These are phyloP conservation scores for Temnopleurus reevesii DNA, from an alignment of 53 echinoderm and acorn worm species.

Conservation along the genomic window DNA sequence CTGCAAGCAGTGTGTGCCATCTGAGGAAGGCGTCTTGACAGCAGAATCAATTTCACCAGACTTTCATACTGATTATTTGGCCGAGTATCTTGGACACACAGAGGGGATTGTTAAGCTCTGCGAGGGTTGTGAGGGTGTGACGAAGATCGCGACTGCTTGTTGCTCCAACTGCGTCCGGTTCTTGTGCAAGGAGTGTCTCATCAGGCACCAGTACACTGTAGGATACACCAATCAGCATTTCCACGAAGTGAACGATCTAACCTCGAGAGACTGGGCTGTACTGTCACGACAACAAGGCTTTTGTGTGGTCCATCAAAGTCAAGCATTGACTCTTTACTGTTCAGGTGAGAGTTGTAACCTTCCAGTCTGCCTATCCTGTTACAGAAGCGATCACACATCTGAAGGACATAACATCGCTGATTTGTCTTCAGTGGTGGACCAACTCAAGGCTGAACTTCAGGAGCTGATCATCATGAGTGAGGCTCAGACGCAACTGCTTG, in stretches of 20 bases:
- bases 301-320: conserved; percentile 69
- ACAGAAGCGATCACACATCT: conserved; percentile 61
- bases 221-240: conserved; percentile 74
- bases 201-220: conserved; percentile 70
- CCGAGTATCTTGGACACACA: conserved; percentile 44
- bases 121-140: conserved; percentile 72
- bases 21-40: background rate
- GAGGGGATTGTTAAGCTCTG: conserved; percentile 56
- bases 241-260: conserved; percentile 65
- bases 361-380: conserved; percentile 72
- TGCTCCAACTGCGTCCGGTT: conserved; percentile 74
- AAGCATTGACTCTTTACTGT: conserved; percentile 75
- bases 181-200: conserved; percentile 74
- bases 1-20: conserved; percentile 46
- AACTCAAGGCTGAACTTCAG: conserved; percentile 48
- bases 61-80: conserved; percentile 22
- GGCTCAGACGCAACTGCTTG: conserved; percentile 66
- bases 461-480: conserved; percentile 72
- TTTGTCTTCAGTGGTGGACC: conserved; percentile 60
- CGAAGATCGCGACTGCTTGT: conserved; percentile 64
- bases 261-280: conserved; percentile 44
- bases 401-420: conserved; percentile 65
- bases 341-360: conserved; percentile 62
- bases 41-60: background rate
- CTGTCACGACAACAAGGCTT: conserved; percentile 67